Evolutionary conservation across 2,113 vertebrate species (phyloP), one percentile per base, ranked within the genome.

Genomic region (Hymenochirus boettgeri): DNA sequence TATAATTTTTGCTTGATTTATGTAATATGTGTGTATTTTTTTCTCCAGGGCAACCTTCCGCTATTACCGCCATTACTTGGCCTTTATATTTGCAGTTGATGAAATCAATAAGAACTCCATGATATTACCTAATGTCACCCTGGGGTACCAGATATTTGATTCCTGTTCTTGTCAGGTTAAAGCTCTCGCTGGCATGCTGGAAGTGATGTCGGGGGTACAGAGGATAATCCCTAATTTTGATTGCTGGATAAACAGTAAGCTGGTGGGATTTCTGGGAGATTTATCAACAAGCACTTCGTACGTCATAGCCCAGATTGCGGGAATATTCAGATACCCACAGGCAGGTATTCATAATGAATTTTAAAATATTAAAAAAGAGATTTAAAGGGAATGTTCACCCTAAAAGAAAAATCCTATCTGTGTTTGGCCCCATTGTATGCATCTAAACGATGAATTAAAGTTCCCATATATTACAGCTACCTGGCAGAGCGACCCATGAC

Each of bases 41-140:
- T 42, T 11, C n/a, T 42, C 13, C n/a, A 42, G 39, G 6, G 5
- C 39, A 42, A 2, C 39, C 11, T 17, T 42, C n/a, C 15, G 3
- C 6, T 42, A 42, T n/a, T 60, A 63, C 12, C 35, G 17, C 54
- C 33, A 37, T 25, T 54, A 51, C 25, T 35, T 63, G 50, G 61
- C 61, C 3, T 18, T 29, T 5, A 45, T 63, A 37, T 63, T 53
- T 42, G 61, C 61, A 9, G 15, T 54, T 55, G 48, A 62, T 19
- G 33, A 62, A 2, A 62, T 62, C 37, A 62, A 62, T 23, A 9
- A 53, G 29, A 19, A 62, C 23, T 31, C 50, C 1, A 13, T 25
- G 19, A 45, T 60, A 25, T 45, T 60, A 19, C 57, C 57, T 42
- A 60, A 60, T 19, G 4, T 48, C 3, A 53, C 61, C 10, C 33